Conservation (phyloP, 1,140 invertebrate species). For the Trichogramma pretiosum region DNA sequence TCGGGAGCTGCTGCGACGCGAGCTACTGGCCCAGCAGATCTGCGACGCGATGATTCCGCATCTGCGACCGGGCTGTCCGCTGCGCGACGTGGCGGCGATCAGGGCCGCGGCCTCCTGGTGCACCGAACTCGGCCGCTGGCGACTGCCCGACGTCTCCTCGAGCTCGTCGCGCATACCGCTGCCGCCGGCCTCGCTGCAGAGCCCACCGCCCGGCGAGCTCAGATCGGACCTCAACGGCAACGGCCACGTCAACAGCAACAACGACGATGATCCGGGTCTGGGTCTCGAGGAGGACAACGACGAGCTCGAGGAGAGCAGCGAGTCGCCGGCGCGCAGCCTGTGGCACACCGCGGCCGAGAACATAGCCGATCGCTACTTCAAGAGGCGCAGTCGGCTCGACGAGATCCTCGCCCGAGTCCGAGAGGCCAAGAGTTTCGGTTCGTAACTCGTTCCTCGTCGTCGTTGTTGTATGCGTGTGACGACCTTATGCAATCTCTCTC, state of each 20-base stretch:
- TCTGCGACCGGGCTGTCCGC: conserved; percentile 40
- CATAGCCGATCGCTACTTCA: conserved; percentile 38
- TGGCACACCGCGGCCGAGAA: conserved; percentile 17
- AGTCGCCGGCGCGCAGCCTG: background rate
- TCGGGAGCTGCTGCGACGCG: conserved; percentile 38
- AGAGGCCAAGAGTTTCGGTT: conserved; percentile 40
- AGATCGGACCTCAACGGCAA: conserved; percentile 40
- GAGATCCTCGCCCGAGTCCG: conserved; percentile 34
- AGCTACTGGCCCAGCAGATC: conserved; percentile 37
- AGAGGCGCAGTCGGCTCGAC: conserved; percentile 37
- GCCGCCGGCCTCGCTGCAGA: conserved; percentile 24
- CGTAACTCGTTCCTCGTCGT: no score
- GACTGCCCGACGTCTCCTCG: conserved; percentile 33
- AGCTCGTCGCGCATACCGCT: conserved; percentile 30
- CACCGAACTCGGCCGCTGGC: conserved; percentile 40
- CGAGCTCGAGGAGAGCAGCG: background rate
- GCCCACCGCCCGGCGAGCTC: background rate
- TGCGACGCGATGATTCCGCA: conserved; percentile 44
- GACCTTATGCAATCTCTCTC: no score
- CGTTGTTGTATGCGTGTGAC: no score
- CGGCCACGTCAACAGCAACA: conserved; percentile 19
- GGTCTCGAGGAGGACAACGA: conserved; percentile 21
- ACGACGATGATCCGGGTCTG: conserved; percentile 20
- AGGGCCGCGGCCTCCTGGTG: conserved; percentile 40
- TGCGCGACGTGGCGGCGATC: conserved; percentile 35